These are phyloP conservation scores for Sanderia malayensis DNA, from an alignment of 30 jellyfish, hydroid and myxozoan species.

Conservation along the genomic window DNA sequence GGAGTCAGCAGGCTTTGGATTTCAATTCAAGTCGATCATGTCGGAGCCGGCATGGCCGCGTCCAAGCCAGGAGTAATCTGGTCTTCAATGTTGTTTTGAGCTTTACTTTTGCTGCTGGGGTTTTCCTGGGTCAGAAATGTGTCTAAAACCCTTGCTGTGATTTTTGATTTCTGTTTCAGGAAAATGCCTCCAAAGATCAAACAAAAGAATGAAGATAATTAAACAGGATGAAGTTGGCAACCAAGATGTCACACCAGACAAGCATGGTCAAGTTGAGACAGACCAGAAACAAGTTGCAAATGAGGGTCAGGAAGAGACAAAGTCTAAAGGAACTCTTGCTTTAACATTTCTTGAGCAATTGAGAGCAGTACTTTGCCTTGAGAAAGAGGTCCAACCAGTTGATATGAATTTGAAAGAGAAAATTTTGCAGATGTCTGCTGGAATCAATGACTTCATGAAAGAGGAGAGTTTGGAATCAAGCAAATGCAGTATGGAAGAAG, in stretches of 20 bases:
- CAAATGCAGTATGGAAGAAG: too few species aligned
- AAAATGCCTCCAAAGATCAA: neutral
- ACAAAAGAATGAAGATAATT: neutral
- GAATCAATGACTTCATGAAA: neutral
- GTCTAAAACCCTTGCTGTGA: too few species aligned
- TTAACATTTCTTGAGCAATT: neutral
- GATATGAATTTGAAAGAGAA: neutral
- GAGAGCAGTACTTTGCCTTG: neutral
- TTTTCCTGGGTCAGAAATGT: too few species aligned
- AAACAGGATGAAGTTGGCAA: neutral
- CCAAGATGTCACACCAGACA: neutral
- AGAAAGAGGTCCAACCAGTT: neutral
- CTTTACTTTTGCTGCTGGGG: too few species aligned
- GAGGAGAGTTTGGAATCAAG: neutral
- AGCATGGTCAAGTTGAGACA: neutral
- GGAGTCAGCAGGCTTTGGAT: too few species aligned
- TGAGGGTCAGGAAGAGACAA: neutral
- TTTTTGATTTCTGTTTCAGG: neutral
- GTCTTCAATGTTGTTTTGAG: too few species aligned
- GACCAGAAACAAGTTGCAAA: neutral
- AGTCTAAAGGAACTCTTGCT: neutral
- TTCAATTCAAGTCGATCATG: too few species aligned
- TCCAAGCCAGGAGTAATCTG: too few species aligned
- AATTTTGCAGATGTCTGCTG: slow-evolving; percentile 1
- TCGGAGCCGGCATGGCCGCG: too few species aligned